Evolutionary conservation across 2,888 invertebrate species (phyloP).

Genomic region (Arrhopalites spinosus): DNA sequence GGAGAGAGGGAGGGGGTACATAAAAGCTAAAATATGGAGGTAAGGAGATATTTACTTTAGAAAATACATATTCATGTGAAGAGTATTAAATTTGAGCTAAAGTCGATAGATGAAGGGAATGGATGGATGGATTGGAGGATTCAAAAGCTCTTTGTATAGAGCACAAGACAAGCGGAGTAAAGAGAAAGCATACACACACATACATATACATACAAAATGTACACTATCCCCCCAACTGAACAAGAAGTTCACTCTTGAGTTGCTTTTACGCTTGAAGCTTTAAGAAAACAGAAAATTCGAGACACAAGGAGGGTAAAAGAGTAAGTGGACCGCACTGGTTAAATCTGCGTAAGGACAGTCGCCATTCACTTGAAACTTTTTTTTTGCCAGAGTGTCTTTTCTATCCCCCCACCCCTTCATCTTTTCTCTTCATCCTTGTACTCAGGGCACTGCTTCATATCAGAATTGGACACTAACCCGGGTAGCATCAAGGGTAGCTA

Average conservation of each 20-base stretch:
- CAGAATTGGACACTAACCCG: too few relatives aligned
- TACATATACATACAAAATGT: not conserved
- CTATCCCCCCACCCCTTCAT: not conserved
- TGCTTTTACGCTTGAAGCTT: constrained; percentile 33
- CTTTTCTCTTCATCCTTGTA: not conserved
- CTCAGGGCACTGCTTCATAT: not conserved
- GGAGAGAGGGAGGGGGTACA: not conserved
- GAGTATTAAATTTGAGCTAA: constrained; percentile 19
- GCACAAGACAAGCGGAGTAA: not conserved
- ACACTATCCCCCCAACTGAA: too few relatives aligned
- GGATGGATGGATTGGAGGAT: constrained; percentile 2
- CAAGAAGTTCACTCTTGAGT: constrained; percentile 32
- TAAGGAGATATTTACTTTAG: not conserved
- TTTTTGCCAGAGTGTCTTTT: not conserved
- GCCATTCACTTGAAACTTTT: not conserved
- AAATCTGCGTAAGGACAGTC: constrained; percentile 36
- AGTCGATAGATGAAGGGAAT: not conserved
- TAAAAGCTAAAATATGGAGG: not conserved
- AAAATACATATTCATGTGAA: constrained; percentile 26
- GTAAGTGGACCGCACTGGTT: constrained; percentile 37
- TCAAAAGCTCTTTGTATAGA: too few relatives aligned
- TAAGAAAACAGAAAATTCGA: constrained; percentile 31
- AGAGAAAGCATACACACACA: not conserved
- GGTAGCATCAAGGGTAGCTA: too few relatives aligned
- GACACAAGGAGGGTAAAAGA: constrained; percentile 33